Percentiles rank a stretch among this genome's conserved stretches.
Conservation (phyloP, 2,888 invertebrate species). For the Mechanitis mazaeus region DNA sequence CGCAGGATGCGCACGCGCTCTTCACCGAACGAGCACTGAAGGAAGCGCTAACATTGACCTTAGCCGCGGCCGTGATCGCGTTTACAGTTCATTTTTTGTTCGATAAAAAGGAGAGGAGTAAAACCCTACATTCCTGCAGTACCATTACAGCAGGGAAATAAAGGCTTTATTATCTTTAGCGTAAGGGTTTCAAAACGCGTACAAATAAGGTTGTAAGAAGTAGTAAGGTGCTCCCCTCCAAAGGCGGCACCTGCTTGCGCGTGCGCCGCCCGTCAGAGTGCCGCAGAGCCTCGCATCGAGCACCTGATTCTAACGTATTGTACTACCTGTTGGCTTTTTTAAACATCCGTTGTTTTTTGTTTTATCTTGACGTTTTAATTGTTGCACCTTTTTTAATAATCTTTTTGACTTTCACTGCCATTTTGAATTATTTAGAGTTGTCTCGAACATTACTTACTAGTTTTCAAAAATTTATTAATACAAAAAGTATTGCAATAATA, state of each 20-base stretch:
- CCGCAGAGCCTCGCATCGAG: constrained; percentile 54
- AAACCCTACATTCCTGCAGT: constrained; percentile 59
- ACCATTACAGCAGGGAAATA: constrained; percentile 13
- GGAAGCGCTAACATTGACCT: constrained; percentile 78
- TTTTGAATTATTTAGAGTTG: no score
- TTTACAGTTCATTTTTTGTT: constrained; percentile 78
- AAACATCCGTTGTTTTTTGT: constrained; percentile 34
- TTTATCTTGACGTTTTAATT: constrained; percentile 32
- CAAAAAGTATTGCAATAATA: no score
- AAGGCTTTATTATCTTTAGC: constrained; percentile 23
- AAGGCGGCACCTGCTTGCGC: constrained; percentile 71
- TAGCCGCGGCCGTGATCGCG: constrained; percentile 77
- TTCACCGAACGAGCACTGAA: constrained; percentile 75
- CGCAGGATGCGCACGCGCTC: constrained; percentile 71
- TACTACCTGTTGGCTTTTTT: constrained; percentile 50
- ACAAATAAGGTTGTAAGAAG: constrained; percentile 60
- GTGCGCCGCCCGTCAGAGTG: constrained; percentile 70
- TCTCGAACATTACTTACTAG: no score
- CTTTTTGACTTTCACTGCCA: no score
- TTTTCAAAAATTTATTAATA: no score
- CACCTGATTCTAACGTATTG: constrained; percentile 50
- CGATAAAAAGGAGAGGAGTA: constrained; percentile 78
- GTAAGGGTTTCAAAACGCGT: constrained; percentile 32
- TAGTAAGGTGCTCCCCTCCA: constrained; percentile 74
- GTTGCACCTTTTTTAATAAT: constrained; percentile 8